Evolutionary conservation across 2,888 invertebrate genomes (phyloP), one percentile per base, ranked within the genome.

Genomic region (Hetaerina titia): DNA sequence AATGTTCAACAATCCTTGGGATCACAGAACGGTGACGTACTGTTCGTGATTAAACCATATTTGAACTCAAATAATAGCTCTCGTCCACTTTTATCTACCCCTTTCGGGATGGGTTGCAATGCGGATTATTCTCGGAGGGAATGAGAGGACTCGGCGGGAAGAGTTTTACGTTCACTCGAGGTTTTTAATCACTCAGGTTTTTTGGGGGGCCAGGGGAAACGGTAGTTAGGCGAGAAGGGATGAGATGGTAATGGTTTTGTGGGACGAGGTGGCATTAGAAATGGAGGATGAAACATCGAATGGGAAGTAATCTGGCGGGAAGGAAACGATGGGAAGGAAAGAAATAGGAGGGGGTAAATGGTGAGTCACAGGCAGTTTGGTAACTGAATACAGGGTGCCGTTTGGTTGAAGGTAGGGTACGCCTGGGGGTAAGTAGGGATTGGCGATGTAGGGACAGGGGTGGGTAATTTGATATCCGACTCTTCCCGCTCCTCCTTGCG

Each of bases 381-480:
- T 6, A 81, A 81, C 81, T 81, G 81, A 31, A 81, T 74, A 74
- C 25, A 74, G 25, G 60, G 45, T 45, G 45, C 60, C 60, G 90
- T n/a, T 58, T 57, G 92, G 64, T 69, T 56, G 56, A 19, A 69
- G 2, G 22, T 13, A 64, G 90, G 60, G 60, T 63, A 15, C n/a
- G 69, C 8, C 4, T 15, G 45, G 56, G 92, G 89, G 58, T 17
- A 13, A 15, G 5, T 19, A 56, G 92, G 8, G 64, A 63, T 6
- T 2, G 25, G 56, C 0, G 45, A 64, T 63, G 64, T 11, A 58
- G 92, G 92, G 22, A 64, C 45, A n/a, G 31, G 31, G 45, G 31
- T n/a, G 74, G 92, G 92, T 74, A 92, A 92, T 92, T 92, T 92
- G 92, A 92, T 92, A 92, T 92, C 69, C n/a, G 81, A 4, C 31